Evolutionary conservation across 2,888 invertebrate genomes (phyloP).

Genomic region (Lepetodrilus schrolli): DNA sequence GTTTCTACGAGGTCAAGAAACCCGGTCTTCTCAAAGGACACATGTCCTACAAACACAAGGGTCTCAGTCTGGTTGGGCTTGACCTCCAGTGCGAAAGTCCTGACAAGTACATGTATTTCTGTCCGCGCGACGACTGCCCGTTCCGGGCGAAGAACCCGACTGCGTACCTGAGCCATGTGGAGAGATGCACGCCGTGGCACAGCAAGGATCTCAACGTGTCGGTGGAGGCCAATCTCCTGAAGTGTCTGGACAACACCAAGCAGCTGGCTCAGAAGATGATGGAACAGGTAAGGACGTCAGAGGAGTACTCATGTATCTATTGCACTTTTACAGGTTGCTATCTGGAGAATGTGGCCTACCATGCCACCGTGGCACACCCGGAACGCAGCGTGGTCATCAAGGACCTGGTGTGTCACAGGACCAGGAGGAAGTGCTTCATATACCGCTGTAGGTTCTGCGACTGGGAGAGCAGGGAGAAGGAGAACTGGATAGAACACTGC

Average conservation of each 20-base stretch:
- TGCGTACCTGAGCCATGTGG: constrained; percentile 54
- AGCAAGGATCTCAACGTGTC: constrained; percentile 32
- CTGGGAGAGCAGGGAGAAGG: constrained; percentile 51
- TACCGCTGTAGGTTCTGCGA: constrained; percentile 55
- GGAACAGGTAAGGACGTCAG: constrained; percentile 36
- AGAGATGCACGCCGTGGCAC: constrained; percentile 56
- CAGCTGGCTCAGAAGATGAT: constrained; percentile 6
- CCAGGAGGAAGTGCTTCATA: constrained; percentile 41
- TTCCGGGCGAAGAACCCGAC: constrained; percentile 55
- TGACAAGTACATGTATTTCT: constrained; percentile 54
- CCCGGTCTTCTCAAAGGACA: constrained; percentile 39
- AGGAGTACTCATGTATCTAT: constrained; percentile 55
- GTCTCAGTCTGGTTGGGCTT: constrained; percentile 39
- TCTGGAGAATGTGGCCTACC: constrained; percentile 54
- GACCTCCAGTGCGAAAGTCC: constrained; percentile 32
- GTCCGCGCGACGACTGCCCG: constrained; percentile 56
- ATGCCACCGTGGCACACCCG: constrained; percentile 50
- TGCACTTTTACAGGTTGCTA: constrained; percentile 52
- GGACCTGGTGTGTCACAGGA: constrained; percentile 43
- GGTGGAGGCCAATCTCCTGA: constrained; percentile 37
- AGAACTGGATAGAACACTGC: constrained; percentile 4
- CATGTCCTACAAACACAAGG: constrained; percentile 40
- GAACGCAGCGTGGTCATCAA: constrained; percentile 44
- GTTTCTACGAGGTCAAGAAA: constrained; percentile 42
- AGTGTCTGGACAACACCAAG: constrained; percentile 40